Base-by-base conservation (phyloP, 2,113 vertebrate species). In the Gobio gobio region DNA sequence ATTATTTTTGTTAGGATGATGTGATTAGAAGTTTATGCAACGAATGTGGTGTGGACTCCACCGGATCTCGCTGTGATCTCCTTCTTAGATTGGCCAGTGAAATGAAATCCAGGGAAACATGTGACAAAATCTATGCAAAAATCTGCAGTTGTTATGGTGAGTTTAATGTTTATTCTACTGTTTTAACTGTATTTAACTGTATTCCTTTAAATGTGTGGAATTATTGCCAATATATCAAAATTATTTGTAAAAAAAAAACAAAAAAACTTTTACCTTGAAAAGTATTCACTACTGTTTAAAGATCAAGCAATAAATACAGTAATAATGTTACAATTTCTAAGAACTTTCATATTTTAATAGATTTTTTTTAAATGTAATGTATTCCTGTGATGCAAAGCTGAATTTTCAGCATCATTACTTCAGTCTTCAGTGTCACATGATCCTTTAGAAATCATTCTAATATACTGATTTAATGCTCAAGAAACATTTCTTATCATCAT, bases 131-230 rank as follows among this genome's bases (percentile, higher is more conserved):
- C 3, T 80, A 20, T 59, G 8, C 64, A n/a, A 68, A 58, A 64
- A 59, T 85, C 10, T 74, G 77, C 77, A 63, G 76, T n/a, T 8
- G 77, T 10, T 72, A 64, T 61, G 84, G 84, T 85, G 36, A 84
- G 70, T 43, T 47, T 24, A 13, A 13, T 51, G 26, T 45, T 33
- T 56, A 26, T 3, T 66, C 14, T 66, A 9, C 7, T 66, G 29
- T 66, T 36, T 18, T 18, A 22, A 10, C 29, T 29, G 29, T 29
- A 29, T 29, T 29, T 29, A 29, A 29, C 36, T 40, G 3, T 9
- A 68, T 22, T 70, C 33, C 14, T 20, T 14, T 18, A 66, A 66
- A 66, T 66, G 2, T 64, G 14, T 66, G 63, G 63, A 8, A 33
- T 66, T 7, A 64, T 29, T 58, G 54, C 18, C 54, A 20, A 20